Percentiles rank a stretch among this genome's conserved stretches.
Conservation (phyloP, 1,140 invertebrate genomes). For the Armadillidium nasatum region DNA sequence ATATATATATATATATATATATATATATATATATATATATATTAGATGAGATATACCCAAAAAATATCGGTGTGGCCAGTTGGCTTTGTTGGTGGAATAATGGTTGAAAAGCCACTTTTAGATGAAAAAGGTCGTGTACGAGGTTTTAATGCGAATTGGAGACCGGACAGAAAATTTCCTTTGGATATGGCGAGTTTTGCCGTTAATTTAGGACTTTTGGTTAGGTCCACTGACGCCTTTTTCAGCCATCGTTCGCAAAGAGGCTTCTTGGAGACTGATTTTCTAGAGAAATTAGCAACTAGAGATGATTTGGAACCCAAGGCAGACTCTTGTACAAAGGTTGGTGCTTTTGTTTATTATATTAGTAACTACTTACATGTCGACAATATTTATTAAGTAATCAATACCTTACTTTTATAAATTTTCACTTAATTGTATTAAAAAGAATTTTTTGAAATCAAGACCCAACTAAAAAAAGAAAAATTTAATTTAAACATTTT, state of each 20-base stretch:
- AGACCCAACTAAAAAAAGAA: too few relatives aligned
- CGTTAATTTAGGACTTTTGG: slow-evolving; percentile 75
- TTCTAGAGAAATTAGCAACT: slow-evolving; percentile 70
- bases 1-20: too few relatives aligned
- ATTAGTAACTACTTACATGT: slow-evolving; percentile 24
- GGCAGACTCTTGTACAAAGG: slow-evolving; percentile 83
- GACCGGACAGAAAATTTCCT: slow-evolving; percentile 83
- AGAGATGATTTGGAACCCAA: slow-evolving; percentile 78
- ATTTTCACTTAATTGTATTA: slow-evolving; percentile 18
- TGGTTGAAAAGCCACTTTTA: slow-evolving; percentile 76
- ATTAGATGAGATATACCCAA: slow-evolving; percentile 67
- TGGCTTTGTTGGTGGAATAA: slow-evolving; percentile 83
- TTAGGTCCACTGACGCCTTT: slow-evolving; percentile 67
- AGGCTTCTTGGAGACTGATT: slow-evolving; percentile 88
- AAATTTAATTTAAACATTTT: too few relatives aligned
- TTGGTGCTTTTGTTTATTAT: slow-evolving; percentile 47
- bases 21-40: neutral
- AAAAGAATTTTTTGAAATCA: too few relatives aligned
- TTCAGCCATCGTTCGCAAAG: slow-evolving; percentile 78
- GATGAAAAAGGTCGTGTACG: slow-evolving; percentile 62
- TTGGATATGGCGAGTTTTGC: slow-evolving; percentile 99
- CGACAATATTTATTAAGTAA: neutral
- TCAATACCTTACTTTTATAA: slow-evolving; percentile 17
- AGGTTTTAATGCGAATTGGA: slow-evolving; percentile 67
- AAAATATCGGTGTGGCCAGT: slow-evolving; percentile 96